Base-by-base conservation (phyloP, 2,113 vertebrate species). In the Pongo abelii region DNA sequence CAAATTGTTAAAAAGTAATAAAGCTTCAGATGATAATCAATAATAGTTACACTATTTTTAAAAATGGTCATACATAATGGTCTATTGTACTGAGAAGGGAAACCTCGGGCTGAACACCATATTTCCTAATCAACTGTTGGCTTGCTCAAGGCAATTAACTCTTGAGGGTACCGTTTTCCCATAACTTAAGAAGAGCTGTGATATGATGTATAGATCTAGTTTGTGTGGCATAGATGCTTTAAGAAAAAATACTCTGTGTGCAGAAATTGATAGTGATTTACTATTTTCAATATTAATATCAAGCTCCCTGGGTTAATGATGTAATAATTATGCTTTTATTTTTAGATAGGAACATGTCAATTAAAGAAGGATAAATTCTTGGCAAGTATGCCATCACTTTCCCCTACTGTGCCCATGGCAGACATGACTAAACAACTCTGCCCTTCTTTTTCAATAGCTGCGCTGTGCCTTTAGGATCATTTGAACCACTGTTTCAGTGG, bases 231-330 rank as follows among this genome's bases (percentile, higher is more conserved):
- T 40, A 89, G 72, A 64, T 85, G 38, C 20, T 80, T 94, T 93
- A 90, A 50, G 50, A 69, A 90, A 81, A 80, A 13, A 55, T 55
- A 84, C 10, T 84, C 32, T 64, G 27, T 88, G 46, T 18, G 48
- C 55, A 86, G 85, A 97, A 93, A 59, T 89, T 89, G 38, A 10
- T 84, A 84, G 35, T 85, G 38, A 91, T 59, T 90, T 59, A 87
- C 25, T 72, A 78, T 57, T 96, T 97, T 72, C 59, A 89, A 67
- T 67, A 90, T 64, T 50, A 94, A 92, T 38, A 52, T 10, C 35
- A 85, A 57, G 46, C 35, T 70, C 22, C 35, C 59, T 83, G 78
- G 40, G 13, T 96, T 48, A 64, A 79, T 50, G 25, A 75, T 20
- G 57, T 55, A 75, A 64, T 83, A 69, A 40, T 94, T 80, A 23